Base-by-base conservation (phyloP, 2,113 vertebrate genomes). In the Amia ocellicauda region DNA sequence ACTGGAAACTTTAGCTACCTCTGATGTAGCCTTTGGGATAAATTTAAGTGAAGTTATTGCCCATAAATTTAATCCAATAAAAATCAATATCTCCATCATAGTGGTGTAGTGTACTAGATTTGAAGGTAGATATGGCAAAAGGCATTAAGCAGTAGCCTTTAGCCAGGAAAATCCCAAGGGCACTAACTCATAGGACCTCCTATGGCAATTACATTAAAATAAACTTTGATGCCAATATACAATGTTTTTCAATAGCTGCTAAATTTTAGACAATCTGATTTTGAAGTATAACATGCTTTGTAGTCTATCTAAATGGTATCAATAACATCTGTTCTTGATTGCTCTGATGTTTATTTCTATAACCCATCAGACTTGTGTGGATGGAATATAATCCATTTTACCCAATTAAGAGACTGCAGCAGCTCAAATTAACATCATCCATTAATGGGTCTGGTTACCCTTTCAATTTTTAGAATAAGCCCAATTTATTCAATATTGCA, bases 21-120 rank as follows among this genome's bases (percentile, higher is more conserved):
- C 77, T 70, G 60, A 69, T 62, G 69, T 19, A n/a, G 57, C 68
- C 71, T 69, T 60, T 45, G 60, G 74, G 64, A 74, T 70, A 62
- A 81, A 58, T 66, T 72, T 61, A 3, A 49, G 58, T 47, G 55
- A 78, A 58, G 71, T 66, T 67, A 68, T 62, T 61, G 65, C 67
- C 65, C 67, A 57, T 43, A 58, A 73, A 78, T 69, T 69, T 58
- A 72, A 74, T 75, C 73, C 69, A 76, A 74, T 73, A 74, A 55
- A 71, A 68, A 84, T 84, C 76, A 76, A 81, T 78, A 75, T 36
- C 42, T 24, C 20, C 59, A 67, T 62, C 41, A 51, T 58, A 59
- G 43, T 4, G n/a, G 62, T 59, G 70, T 16, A 3, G 63, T 57
- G 36, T 24, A 47, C 8, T 49, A n/a, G 58, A 29, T 55, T 29